Conservation (phyloP, 37 sponge, comb jelly and placozoan species). For the Chondrosia reniformis region DNA sequence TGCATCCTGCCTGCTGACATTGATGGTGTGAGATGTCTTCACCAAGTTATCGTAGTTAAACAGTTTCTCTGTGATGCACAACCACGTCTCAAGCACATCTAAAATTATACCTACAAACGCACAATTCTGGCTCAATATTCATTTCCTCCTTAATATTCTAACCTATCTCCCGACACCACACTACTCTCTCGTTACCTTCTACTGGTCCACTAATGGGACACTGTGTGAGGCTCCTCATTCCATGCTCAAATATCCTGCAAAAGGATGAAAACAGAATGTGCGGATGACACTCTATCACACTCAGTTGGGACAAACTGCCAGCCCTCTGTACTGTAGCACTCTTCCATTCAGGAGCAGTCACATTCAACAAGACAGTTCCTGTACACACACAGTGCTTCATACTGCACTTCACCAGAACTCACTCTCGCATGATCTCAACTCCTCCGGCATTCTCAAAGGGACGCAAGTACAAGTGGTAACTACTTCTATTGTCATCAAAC, state of each 20-base stretch:
- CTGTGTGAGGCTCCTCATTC: slow-evolving; percentile 10
- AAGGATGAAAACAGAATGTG: no score
- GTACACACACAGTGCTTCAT: no score
- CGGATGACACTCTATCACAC: no score
- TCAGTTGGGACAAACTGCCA: no score
- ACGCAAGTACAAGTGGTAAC: slow-evolving; percentile 83
- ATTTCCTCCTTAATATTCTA: no score
- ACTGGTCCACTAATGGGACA: slow-evolving; percentile 5
- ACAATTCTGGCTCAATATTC: no score
- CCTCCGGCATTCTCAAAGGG: slow-evolving; percentile 74
- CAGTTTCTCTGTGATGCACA: slow-evolving; percentile 13
- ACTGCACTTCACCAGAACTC: slow-evolving; percentile 13
- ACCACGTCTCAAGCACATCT: slow-evolving; percentile 21
- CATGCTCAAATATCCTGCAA: slow-evolving; percentile 13
- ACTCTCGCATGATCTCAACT: slow-evolving; percentile 68
- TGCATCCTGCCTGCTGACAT: neutral
- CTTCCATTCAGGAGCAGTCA: no score
- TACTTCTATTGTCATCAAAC: slow-evolving; percentile 88
- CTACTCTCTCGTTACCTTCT: neutral
- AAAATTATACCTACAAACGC: neutral
- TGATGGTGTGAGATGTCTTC: neutral
- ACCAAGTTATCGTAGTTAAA: slow-evolving; percentile 2
- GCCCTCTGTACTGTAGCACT: no score
- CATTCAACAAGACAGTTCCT: no score
- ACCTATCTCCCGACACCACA: no score